Evolutionary conservation across 2,113 vertebrate species (phyloP), one percentile per base, ranked within the genome.

Genomic region (Apus apus): DNA sequence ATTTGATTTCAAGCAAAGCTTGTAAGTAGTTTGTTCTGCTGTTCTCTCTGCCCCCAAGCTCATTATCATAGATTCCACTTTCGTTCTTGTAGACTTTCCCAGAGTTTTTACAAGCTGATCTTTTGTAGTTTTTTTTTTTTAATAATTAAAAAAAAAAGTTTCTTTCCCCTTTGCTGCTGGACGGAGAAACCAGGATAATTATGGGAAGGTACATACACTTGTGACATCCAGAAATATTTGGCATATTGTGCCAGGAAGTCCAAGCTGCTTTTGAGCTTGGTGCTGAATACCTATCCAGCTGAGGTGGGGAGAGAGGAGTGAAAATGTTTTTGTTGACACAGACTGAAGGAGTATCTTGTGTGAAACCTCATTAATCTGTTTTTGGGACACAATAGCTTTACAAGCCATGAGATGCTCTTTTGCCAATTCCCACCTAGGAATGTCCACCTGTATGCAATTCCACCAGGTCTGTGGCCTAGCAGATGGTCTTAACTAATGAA

Each of bases 401-500:
- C 75, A 90, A 77, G 38, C 65, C 58, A 58, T 89, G 80, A 96
- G 90, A 53, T 50, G 9, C 1, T 53, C 40, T 84, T 95, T 58
- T 94, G 34, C 90, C 3, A 61, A 84, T 91, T 96, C 91, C 96
- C 91, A 96, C 93, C 91, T 96, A 95, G 82, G 96, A 95, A 95
- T 90, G 96, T 94, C 86, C 94, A 98, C 97, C 89, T 93, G 95
- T 93, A 86, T 94, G 96, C 79, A 96, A 96, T 97, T 98, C 98
- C 95, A 97, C 95, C 93, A 98, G 97, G 98, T 98, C 98, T 93
- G 92, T 23, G 92, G 95, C 96, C 94, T 97, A 97, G 98, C 98
- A 99, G 99, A 99, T 99, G 99, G 98, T 97, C 94, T 61, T 85
- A 93, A 92, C 97, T 98, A 98, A 98, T 98, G 97, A 98, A 98